A percentile compares a stretch with the other conserved stretches of the same genome.
Conservation (phyloP, 2,113 vertebrate genomes). For the Synodontis membranacea region DNA sequence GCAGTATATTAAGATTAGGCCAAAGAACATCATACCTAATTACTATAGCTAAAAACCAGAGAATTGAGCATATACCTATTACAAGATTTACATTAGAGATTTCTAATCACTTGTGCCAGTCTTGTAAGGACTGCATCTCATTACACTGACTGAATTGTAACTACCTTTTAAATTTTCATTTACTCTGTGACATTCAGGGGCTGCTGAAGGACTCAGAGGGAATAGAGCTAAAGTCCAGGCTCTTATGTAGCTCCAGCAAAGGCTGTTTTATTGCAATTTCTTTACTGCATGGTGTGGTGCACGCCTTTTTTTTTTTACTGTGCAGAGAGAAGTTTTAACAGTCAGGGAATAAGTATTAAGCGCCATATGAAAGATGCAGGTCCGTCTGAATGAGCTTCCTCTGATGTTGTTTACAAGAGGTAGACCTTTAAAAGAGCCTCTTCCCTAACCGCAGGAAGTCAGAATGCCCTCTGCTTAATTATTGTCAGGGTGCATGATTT, state of each 20-base stretch:
- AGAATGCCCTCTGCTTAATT: slow-evolving; percentile 57
- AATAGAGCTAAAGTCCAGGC: slow-evolving; percentile 43
- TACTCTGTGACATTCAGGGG: slow-evolving; percentile 50
- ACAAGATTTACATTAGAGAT: neutral
- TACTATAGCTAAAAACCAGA: neutral
- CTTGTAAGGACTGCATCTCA: slow-evolving; percentile 28
- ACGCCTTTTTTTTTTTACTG: slow-evolving; percentile 67
- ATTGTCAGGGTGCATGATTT: slow-evolving; percentile 54
- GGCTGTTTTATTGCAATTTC: slow-evolving; percentile 67
- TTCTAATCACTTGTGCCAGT: slow-evolving; percentile 28
- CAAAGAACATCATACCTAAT: neutral
- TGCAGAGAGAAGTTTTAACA: slow-evolving; percentile 47
- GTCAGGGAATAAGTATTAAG: slow-evolving; percentile 56
- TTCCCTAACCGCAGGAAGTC: slow-evolving; percentile 50
- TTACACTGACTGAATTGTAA: slow-evolving; percentile 26
- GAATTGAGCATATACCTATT: slow-evolving; percentile 4
- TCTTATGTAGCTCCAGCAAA: slow-evolving; percentile 57
- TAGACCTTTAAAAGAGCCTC: slow-evolving; percentile 49
- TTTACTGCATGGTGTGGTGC: slow-evolving; percentile 66
- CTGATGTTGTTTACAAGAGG: slow-evolving; percentile 67
- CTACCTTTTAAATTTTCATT: slow-evolving; percentile 53
- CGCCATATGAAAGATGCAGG: slow-evolving; percentile 62
- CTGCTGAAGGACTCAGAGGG: slow-evolving; percentile 47
- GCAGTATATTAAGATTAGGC: neutral
- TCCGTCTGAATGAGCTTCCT: slow-evolving; percentile 64